These are phyloP conservation scores for Campoletis sonorensis DNA, from an alignment of 1,140 invertebrate species.

Conservation along the genomic window DNA sequence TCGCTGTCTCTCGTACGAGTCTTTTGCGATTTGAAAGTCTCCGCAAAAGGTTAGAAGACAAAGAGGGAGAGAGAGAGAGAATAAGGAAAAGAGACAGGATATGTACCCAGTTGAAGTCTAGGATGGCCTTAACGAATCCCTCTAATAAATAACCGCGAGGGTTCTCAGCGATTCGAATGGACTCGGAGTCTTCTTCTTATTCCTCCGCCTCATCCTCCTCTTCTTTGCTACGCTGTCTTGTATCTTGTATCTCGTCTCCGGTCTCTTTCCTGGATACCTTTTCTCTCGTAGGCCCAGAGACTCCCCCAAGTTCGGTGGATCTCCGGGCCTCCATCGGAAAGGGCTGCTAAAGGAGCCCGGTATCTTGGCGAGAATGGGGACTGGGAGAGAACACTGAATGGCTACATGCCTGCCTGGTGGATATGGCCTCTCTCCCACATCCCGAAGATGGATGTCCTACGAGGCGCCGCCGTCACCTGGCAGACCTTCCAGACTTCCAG, in stretches of 20 bases:
- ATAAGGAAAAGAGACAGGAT: conserved; percentile 13
- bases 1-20: conserved; percentile 34
- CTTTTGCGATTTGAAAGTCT: neutral
- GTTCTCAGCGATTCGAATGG: conserved; percentile 31
- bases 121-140: conserved; percentile 66
- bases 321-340: neutral
- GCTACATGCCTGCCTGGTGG: neutral
- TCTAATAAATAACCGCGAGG: conserved; percentile 70
- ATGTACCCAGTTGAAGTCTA: conserved; percentile 7
- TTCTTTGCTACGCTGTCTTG: neutral
- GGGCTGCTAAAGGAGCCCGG: neutral
- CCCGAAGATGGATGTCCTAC: conserved; percentile 73
- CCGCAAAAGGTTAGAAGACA: neutral
- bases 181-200: conserved; percentile 36
- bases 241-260: conserved; percentile 5
- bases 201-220: conserved; percentile 30
- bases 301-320: neutral
- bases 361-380: neutral
- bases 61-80: conserved; percentile 44
- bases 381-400: neutral
- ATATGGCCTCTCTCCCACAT: conserved; percentile 21
- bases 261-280: neutral
- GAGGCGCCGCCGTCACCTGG: conserved; percentile 75
- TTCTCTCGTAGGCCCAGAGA: neutral
- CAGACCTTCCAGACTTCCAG: conserved; percentile 63